Percentiles rank a stretch among this genome's conserved stretches.
These are phyloP conservation scores for Rhabdomys dilectus DNA, from an alignment of 2,113 vertebrate species.

Conservation along the genomic window DNA sequence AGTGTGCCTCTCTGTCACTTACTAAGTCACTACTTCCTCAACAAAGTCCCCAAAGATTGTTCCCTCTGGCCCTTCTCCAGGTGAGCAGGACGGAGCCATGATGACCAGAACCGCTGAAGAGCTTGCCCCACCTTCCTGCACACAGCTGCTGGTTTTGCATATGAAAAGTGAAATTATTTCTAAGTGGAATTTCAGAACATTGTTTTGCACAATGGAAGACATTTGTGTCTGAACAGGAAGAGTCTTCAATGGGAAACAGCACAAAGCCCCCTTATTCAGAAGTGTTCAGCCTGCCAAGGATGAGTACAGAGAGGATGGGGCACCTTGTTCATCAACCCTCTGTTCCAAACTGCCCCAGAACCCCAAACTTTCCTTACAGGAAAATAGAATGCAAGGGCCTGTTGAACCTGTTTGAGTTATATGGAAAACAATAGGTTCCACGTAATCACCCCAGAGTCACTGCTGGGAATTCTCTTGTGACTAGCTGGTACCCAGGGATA, in stretches of 20 bases:
- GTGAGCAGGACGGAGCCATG: neutral
- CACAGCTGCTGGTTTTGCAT: neutral
- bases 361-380: slow-evolving; percentile 21
- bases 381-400: slow-evolving; percentile 72
- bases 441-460: neutral
- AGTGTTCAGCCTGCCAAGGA: neutral
- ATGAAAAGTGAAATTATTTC: neutral
- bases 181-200: neutral
- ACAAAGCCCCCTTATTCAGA: neutral
- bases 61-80: neutral
- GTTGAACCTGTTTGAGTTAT: slow-evolving; percentile 71
- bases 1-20: neutral
- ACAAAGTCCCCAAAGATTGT: neutral
- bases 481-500: slow-evolving; percentile 68
- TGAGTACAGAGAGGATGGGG: slow-evolving; percentile 44
- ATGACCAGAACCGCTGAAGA: neutral
- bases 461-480: slow-evolving; percentile 65
- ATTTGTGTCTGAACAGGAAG: neutral
- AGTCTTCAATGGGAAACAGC: neutral
- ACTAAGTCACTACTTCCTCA: neutral
- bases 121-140: neutral
- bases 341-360: neutral
- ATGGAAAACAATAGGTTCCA: slow-evolving; percentile 65
- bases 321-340: slow-evolving; percentile 28
- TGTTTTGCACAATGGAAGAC: neutral